Evolutionary conservation across 2,888 invertebrate species (phyloP).

Genomic region (Trichopria drosophilae): DNA sequence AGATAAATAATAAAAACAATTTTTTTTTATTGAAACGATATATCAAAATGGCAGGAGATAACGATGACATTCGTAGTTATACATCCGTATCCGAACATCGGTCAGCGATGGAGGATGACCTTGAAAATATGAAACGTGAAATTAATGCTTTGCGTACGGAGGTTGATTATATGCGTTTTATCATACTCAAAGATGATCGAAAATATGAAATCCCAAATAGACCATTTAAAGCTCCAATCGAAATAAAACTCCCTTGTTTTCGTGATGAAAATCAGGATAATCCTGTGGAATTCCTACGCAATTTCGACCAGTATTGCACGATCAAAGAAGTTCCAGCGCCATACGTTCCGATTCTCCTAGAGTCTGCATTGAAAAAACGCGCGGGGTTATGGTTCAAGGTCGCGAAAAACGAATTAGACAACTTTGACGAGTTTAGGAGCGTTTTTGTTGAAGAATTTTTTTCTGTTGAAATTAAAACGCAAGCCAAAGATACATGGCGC

Average conservation of each 20-base stretch:
- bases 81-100: too few species aligned
- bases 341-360: neutral
- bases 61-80: too few species aligned
- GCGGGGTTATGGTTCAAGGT: too few species aligned
- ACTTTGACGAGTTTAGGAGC: too few species aligned
- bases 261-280: neutral
- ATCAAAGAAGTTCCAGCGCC: neutral
- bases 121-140: neutral
- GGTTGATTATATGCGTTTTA: neutral
- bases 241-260: conserved; percentile 1
- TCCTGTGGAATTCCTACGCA: neutral
- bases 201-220: neutral
- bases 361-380: neutral
- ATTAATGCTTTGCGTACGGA: neutral
- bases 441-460: too few species aligned
- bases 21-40: too few species aligned
- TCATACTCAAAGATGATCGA: neutral
- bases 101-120: too few species aligned
- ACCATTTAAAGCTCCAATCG: neutral
- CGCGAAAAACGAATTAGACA: too few species aligned
- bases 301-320: neutral
- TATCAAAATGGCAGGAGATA: too few species aligned
- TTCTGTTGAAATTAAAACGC: too few species aligned
- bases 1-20: too few species aligned
- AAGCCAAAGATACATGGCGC: too few species aligned